phyloP scores from a whole-genome alignment of 1,140 invertebrate genomes.

The Zaprionus africanus region DNA sequence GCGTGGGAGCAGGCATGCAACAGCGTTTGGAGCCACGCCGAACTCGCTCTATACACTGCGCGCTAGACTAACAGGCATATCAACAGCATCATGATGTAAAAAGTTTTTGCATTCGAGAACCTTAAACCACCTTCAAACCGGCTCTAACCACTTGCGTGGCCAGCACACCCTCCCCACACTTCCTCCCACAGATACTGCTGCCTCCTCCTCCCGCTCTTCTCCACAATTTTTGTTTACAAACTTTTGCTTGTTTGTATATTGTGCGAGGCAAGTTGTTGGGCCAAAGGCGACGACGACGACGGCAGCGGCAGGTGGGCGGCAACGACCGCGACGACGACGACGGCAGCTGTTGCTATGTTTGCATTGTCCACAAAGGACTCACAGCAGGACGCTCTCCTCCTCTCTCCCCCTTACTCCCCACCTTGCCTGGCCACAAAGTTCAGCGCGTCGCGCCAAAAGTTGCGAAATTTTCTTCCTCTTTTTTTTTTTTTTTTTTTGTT shows the following conservation, averaged over 20 bases:
- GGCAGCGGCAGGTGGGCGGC: conserved; percentile 16
- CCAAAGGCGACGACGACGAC: conserved; percentile 2
- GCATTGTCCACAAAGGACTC: conserved; percentile 69
- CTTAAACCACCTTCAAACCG: conserved; percentile 56
- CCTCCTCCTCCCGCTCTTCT: conserved; percentile 5
- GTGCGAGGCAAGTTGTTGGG: conserved; percentile 25
- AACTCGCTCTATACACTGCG: conserved; percentile 19
- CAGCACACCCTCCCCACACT: background rate
- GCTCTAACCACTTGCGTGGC: conserved; percentile 41
- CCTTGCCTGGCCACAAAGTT: conserved; percentile 33
- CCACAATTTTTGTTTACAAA: conserved; percentile 81
- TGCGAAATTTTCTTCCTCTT: conserved; percentile 50
- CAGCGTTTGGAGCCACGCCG: conserved; percentile 17
- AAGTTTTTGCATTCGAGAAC: conserved; percentile 62
- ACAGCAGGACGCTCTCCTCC: conserved; percentile 7
- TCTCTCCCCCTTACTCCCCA: background rate
- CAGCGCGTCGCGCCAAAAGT: conserved; percentile 67
- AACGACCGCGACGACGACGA: background rate
- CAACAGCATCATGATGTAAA: conserved; percentile 83
- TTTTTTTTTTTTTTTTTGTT: conserved; percentile 34
- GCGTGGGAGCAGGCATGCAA: conserved; percentile 20
- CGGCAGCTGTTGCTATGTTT: conserved; percentile 51
- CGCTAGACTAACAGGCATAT: conserved; percentile 64
- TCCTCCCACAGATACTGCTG: too few relatives aligned
- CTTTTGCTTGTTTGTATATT: conserved; percentile 76